Evolutionary conservation across 1,140 invertebrate species (phyloP).

Genomic region (Heliothis virescens): DNA sequence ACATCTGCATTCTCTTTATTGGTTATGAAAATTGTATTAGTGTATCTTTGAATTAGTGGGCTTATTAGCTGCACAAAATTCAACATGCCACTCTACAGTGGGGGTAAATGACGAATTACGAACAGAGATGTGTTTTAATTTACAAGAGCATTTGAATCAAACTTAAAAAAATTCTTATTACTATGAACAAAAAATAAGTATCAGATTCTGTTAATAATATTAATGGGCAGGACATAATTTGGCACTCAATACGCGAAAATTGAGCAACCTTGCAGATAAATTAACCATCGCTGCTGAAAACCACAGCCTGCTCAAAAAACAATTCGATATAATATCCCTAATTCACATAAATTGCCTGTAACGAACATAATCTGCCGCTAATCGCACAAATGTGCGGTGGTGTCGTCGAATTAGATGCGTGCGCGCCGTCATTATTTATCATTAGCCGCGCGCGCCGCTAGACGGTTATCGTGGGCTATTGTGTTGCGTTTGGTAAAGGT

Average conservation of each 20-base stretch:
- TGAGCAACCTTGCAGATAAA: not conserved
- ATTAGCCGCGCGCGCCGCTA: constrained; percentile 23
- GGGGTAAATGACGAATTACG: no score
- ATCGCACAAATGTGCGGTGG: constrained; percentile 29
- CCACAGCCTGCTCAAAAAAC: constrained; percentile 4
- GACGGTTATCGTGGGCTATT: constrained; percentile 19
- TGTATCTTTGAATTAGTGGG: not conserved
- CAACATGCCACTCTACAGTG: no score
- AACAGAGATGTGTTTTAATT: no score
- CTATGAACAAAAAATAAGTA: no score
- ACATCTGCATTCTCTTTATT: not conserved
- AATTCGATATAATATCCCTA: not conserved
- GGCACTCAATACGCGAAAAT: no score
- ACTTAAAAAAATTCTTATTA: no score
- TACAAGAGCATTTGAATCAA: no score
- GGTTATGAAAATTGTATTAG: not conserved
- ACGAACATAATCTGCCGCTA: constrained; percentile 11
- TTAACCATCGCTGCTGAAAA: not conserved
- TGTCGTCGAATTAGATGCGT: constrained; percentile 32
- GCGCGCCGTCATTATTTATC: constrained; percentile 21
- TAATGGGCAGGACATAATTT: no score
- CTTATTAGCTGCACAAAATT: no score
- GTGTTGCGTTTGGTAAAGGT: constrained; percentile 16
- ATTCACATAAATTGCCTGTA: constrained; percentile 7
- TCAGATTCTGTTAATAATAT: no score